phyloP scores from a whole-genome alignment of 2,888 invertebrate genomes.

The Trissoscelio sp. region DNA sequence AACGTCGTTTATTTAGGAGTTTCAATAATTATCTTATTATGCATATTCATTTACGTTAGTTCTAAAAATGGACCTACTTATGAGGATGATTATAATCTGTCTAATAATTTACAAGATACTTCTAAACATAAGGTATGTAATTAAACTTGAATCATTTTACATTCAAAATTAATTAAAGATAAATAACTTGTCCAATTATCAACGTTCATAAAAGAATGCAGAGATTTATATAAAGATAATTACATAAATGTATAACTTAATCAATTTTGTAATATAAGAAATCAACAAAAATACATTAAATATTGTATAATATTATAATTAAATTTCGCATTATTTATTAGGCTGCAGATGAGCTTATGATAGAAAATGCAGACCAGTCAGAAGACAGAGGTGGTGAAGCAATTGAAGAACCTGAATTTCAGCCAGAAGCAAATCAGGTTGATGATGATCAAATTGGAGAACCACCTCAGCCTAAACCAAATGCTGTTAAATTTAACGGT shows the following conservation, averaged over 20 bases:
- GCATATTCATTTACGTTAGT: conserved; percentile 82
- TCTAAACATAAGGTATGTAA: conserved; percentile 73
- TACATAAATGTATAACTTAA: no score
- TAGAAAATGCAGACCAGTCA: conserved; percentile 79
- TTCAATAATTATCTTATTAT: conserved; percentile 85
- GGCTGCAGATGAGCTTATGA: conserved; percentile 78
- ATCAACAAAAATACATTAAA: background rate
- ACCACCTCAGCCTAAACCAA: conserved; percentile 80
- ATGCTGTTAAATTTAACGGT: conserved; percentile 79
- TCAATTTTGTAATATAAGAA: no score
- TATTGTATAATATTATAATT: background rate
- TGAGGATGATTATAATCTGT: conserved; percentile 76
- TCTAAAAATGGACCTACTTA: conserved; percentile 40
- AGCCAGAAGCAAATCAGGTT: conserved; percentile 80
- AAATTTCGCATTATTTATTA: conserved; percentile 62
- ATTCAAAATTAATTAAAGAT: no score
- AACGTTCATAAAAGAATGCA: no score
- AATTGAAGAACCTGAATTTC: conserved; percentile 84
- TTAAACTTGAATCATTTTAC: no score
- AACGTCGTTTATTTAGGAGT: conserved; percentile 89
- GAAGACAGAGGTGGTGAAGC: conserved; percentile 81
- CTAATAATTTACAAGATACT: conserved; percentile 74
- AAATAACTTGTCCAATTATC: no score
- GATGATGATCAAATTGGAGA: conserved; percentile 81
- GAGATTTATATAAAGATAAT: no score